phyloP scores from a whole-genome alignment of 1,140 invertebrate genomes.

The Drosophila arizonae region DNA sequence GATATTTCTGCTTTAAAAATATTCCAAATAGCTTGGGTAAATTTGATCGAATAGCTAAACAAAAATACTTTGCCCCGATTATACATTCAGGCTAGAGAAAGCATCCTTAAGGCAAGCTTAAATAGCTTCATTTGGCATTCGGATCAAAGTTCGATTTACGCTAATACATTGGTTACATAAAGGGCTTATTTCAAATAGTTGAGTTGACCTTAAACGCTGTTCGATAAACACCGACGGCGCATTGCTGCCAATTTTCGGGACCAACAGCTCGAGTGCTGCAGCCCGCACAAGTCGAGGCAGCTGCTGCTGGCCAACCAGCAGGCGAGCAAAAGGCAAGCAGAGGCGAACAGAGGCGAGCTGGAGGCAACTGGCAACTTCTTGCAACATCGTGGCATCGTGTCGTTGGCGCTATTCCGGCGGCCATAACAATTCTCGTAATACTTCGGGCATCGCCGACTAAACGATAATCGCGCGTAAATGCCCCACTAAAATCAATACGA shows the following conservation, averaged over 20 bases:
- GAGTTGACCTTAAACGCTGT: slow-evolving; percentile 27
- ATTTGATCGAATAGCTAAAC: too few species aligned
- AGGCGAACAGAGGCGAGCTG: too few species aligned
- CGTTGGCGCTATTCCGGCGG: slow-evolving; percentile 70
- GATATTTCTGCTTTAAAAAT: too few species aligned
- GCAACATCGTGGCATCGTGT: slow-evolving; percentile 59
- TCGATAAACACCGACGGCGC: slow-evolving; percentile 24
- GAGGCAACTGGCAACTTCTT: slow-evolving; percentile 47
- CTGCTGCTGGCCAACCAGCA: slow-evolving; percentile 6
- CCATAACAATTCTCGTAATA: slow-evolving; percentile 81
- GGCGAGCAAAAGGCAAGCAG: background rate
- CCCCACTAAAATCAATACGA: slow-evolving; percentile 80
- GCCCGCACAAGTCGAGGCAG: slow-evolving; percentile 3
- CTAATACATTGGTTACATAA: slow-evolving; percentile 7
- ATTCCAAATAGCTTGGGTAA: too few species aligned
- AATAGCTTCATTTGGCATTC: background rate
- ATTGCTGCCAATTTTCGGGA: slow-evolving; percentile 22
- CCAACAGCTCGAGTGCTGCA: slow-evolving; percentile 34
- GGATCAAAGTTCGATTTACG: slow-evolving; percentile 4
- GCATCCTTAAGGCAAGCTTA: background rate
- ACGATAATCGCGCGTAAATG: slow-evolving; percentile 81
- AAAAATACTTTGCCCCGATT: too few species aligned
- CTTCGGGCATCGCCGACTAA: slow-evolving; percentile 79
- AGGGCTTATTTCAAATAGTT: slow-evolving; percentile 20
- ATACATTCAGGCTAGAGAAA: background rate